Evolutionary conservation across 1,140 invertebrate genomes (phyloP).

Genomic region (Drosophila lacteicornis): DNA sequence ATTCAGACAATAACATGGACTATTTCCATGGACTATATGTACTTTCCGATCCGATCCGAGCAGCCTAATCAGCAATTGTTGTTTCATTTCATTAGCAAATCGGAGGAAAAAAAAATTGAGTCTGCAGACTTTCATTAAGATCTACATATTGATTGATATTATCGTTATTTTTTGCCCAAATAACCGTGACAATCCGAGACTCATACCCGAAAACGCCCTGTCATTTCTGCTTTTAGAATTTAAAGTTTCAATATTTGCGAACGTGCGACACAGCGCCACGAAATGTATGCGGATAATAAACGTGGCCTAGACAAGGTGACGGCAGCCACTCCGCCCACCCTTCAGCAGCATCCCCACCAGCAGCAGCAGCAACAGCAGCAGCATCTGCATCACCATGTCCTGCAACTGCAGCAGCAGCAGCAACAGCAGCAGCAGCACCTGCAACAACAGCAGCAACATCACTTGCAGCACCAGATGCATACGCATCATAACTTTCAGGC

Average conservation of each 20-base stretch:
- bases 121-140: constrained; percentile 77
- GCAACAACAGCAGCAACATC: constrained; percentile 67
- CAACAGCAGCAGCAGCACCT: constrained; percentile 65
- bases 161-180: constrained; percentile 45
- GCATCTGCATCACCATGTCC: constrained; percentile 63
- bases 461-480: constrained; percentile 74
- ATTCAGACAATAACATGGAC: constrained; percentile 61
- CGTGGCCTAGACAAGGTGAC: constrained; percentile 77
- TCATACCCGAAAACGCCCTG: constrained; percentile 24
- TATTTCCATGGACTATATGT: constrained; percentile 19
- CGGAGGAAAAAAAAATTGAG: constrained; percentile 36
- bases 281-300: constrained; percentile 80
- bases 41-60: constrained; percentile 19
- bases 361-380: constrained; percentile 57
- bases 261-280: constrained; percentile 57
- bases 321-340: constrained; percentile 55
- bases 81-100: constrained; percentile 70
- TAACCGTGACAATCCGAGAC: constrained; percentile 42
- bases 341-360: constrained; percentile 58
- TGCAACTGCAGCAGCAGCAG: constrained; percentile 70
- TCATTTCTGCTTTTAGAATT: constrained; percentile 70
- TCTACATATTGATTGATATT: constrained; percentile 60
- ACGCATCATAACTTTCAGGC: constrained; percentile 80
- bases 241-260: constrained; percentile 69
- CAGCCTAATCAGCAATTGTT: constrained; percentile 69